Percentiles rank a stretch among this genome's conserved stretches.
These are phyloP conservation scores for Drosophila eohydei DNA, from an alignment of 2,888 invertebrate genomes.

Conservation along the genomic window DNA sequence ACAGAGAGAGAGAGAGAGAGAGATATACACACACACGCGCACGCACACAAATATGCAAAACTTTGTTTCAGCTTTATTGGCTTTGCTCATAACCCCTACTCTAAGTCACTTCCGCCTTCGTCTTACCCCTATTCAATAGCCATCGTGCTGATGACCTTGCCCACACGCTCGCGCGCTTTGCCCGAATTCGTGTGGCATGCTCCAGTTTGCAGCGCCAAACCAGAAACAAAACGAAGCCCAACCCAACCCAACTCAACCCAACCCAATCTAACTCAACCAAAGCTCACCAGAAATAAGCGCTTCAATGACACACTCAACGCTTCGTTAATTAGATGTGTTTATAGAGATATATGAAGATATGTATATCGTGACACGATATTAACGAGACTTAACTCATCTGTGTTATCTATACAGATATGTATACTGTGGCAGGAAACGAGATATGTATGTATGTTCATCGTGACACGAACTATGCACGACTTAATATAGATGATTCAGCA, in stretches of 20 bases:
- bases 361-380: background rate
- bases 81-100: conserved; percentile 1
- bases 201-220: conserved; percentile 32
- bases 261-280: conserved; percentile 13
- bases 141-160: conserved; percentile 47
- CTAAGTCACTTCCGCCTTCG: background rate
- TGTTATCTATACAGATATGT: background rate
- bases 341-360: background rate
- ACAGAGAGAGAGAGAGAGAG: background rate
- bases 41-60: conserved; percentile 21
- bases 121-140: background rate
- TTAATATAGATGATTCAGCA: background rate
- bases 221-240: background rate
- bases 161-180: conserved; percentile 1
- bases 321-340: conserved; percentile 52
- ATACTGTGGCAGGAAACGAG: background rate
- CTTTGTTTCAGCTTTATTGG: conserved; percentile 41
- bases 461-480: background rate
- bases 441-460: background rate
- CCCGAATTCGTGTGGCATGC: conserved; percentile 29
- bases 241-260: conserved; percentile 12
- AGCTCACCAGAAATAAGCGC: conserved; percentile 37
- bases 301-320: conserved; percentile 68
- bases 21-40: background rate
- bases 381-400: background rate